Percentiles rank a stretch among this genome's conserved stretches.
Evolutionary conservation across 2,888 invertebrate species (phyloP).

Genomic region (Oscheius sp.): DNA sequence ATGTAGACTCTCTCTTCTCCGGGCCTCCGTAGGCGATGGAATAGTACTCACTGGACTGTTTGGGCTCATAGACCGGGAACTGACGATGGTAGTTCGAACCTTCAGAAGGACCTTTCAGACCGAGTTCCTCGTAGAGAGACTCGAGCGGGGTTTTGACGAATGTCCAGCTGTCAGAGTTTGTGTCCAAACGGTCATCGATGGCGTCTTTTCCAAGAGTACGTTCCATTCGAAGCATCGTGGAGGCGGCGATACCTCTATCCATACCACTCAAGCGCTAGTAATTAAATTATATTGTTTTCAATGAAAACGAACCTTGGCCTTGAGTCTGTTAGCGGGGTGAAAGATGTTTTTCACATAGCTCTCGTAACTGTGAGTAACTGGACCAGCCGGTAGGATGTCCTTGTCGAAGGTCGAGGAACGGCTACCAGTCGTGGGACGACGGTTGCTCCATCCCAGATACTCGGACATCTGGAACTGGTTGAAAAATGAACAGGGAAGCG

Average conservation of each 20-base stretch:
- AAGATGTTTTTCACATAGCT: slow-evolving; percentile 67
- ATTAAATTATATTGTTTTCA: neutral
- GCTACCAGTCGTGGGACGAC: slow-evolving; percentile 51
- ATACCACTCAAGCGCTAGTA: neutral
- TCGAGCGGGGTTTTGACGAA: slow-evolving; percentile 65
- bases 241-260: slow-evolving; percentile 48
- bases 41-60: slow-evolving; percentile 68
- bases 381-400: slow-evolving; percentile 52
- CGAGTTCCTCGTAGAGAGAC: slow-evolving; percentile 61
- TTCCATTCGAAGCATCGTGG: slow-evolving; percentile 67
- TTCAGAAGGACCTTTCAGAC: slow-evolving; percentile 47
- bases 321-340: slow-evolving; percentile 54
- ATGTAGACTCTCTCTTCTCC: slow-evolving; percentile 38
- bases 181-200: slow-evolving; percentile 61
- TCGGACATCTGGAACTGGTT: slow-evolving; percentile 60
- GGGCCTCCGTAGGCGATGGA: slow-evolving; percentile 51
- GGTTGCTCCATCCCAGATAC: slow-evolving; percentile 69
- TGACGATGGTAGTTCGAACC: slow-evolving; percentile 47
- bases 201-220: slow-evolving; percentile 63
- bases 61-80: slow-evolving; percentile 70
- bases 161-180: slow-evolving; percentile 47
- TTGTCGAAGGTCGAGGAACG: slow-evolving; percentile 43
- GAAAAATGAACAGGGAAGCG: slow-evolving; percentile 7
- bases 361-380: slow-evolving; percentile 64
- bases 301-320: slow-evolving; percentile 21